Evolutionary conservation across 2,797 vertebrate species (phyloP).

Genomic region (Coregonus sp.): DNA sequence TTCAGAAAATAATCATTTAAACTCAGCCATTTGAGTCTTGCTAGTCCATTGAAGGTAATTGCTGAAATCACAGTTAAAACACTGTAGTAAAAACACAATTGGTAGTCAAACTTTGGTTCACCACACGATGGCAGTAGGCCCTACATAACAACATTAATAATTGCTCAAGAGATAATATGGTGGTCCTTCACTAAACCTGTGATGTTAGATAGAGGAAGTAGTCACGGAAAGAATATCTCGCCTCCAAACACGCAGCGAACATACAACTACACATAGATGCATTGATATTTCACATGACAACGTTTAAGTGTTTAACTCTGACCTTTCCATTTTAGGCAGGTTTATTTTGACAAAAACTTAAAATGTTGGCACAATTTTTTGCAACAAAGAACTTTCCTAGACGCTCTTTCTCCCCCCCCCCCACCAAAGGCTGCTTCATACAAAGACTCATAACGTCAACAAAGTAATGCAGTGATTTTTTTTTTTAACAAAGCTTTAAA

Average conservation of each 20-base stretch:
- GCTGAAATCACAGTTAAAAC: conserved; percentile 72
- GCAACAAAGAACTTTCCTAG: conserved; percentile 53
- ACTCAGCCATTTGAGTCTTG: conserved; percentile 22
- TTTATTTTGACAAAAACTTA: conserved; percentile 47
- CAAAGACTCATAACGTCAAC: conserved; percentile 52
- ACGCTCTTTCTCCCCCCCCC: conserved; percentile 44
- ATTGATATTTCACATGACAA: conserved; percentile 26
- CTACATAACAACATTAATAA: background rate
- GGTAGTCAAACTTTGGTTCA: conserved; percentile 34
- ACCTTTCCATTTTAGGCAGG: conserved; percentile 47
- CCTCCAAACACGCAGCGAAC: conserved; percentile 20
- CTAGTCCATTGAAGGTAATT: background rate
- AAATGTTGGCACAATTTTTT: conserved; percentile 22
- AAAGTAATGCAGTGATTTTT: conserved; percentile 59
- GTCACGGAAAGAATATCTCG: conserved; percentile 1
- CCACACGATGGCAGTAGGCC: conserved; percentile 53
- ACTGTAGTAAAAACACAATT: conserved; percentile 60
- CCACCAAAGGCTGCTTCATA: conserved; percentile 23
- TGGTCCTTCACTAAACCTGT: conserved; percentile 4
- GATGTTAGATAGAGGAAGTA: background rate
- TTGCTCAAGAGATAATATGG: background rate
- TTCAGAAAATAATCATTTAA: conserved; percentile 12
- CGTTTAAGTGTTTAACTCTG: conserved; percentile 67
- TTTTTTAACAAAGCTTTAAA: conserved; percentile 66
- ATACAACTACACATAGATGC: conserved; percentile 14